phyloP scores from a whole-genome alignment of 1,140 invertebrate genomes.

The Heliconius eleuchia region DNA sequence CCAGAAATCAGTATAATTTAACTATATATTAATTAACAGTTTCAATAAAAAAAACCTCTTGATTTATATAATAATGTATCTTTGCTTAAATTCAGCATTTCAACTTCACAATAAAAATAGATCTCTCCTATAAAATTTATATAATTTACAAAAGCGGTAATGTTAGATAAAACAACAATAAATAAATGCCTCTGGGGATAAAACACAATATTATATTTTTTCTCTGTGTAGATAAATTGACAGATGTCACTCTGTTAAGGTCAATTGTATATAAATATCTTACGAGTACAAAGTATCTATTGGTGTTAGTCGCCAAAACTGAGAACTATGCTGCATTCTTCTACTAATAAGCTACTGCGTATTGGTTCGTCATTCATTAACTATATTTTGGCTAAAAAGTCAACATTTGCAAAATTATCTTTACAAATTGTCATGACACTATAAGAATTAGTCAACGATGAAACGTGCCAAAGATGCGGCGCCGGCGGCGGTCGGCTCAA shows the following conservation, averaged over 20 bases:
- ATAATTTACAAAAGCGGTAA: conserved; percentile 79
- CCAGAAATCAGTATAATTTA: conserved; percentile 77
- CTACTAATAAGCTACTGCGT: conserved; percentile 79
- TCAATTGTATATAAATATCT: conserved; percentile 78
- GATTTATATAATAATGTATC: conserved; percentile 64
- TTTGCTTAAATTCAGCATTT: conserved; percentile 69
- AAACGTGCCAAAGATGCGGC: conserved; percentile 61
- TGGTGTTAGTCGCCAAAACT: conserved; percentile 79
- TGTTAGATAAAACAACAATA: conserved; percentile 75
- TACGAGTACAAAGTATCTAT: conserved; percentile 78
- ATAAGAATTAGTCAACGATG: conserved; percentile 80
- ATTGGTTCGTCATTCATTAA: conserved; percentile 80
- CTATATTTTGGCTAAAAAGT: conserved; percentile 81
- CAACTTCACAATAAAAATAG: conserved; percentile 81
- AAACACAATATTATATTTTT: conserved; percentile 66
- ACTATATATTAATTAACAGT: conserved; percentile 75
- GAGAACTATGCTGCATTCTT: conserved; percentile 78
- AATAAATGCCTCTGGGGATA: conserved; percentile 79
- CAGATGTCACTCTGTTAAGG: conserved; percentile 72
- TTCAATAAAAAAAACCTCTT: conserved; percentile 70
- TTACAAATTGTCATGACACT: conserved; percentile 80
- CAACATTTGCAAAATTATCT: conserved; percentile 79
- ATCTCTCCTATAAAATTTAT: conserved; percentile 82
- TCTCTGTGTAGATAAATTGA: conserved; percentile 76
- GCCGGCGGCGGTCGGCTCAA: conserved; percentile 57